Conservation (phyloP, 2,888 invertebrate genomes). For the Tetheella fluctuosa region DNA sequence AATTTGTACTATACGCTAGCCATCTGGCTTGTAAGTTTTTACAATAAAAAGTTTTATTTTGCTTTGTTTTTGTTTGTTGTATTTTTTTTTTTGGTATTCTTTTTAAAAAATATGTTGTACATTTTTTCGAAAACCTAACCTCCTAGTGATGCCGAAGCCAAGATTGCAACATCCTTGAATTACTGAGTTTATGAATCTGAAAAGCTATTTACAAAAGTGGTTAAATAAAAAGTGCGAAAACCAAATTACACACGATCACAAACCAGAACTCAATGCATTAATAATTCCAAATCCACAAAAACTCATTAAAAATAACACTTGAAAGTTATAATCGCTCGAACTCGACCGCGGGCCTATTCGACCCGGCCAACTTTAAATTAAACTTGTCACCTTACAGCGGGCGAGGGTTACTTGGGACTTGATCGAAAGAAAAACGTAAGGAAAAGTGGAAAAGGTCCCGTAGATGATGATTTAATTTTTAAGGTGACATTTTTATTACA, state of each 20-base stretch:
- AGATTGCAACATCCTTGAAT: no score
- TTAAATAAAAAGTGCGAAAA: slow-evolving; percentile 24
- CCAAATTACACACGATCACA: slow-evolving; percentile 43
- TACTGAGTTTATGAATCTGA: neutral
- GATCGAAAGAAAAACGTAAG: slow-evolving; percentile 27
- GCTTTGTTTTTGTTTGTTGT: no score
- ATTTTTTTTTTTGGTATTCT: no score
- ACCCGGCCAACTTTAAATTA: slow-evolving; percentile 75
- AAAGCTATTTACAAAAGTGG: neutral
- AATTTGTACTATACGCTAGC: neutral
- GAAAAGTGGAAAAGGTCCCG: neutral
- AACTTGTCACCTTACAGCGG: slow-evolving; percentile 69
- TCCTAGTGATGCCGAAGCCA: no score
- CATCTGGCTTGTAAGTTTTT: neutral
- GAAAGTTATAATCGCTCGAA: slow-evolving; percentile 71
- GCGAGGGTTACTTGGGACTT: slow-evolving; percentile 38
- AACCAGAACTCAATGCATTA: slow-evolving; percentile 58
- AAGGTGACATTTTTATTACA: neutral
- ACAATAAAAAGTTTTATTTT: no score
- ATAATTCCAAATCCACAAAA: slow-evolving; percentile 67
- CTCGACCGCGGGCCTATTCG: slow-evolving; percentile 58
- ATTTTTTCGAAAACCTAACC: no score
- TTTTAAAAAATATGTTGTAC: no score
- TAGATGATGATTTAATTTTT: slow-evolving; percentile 1
- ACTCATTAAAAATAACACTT: slow-evolving; percentile 80